phyloP scores from a whole-genome alignment of 2,113 vertebrate genomes.

The Notarius lentiginosus region DNA sequence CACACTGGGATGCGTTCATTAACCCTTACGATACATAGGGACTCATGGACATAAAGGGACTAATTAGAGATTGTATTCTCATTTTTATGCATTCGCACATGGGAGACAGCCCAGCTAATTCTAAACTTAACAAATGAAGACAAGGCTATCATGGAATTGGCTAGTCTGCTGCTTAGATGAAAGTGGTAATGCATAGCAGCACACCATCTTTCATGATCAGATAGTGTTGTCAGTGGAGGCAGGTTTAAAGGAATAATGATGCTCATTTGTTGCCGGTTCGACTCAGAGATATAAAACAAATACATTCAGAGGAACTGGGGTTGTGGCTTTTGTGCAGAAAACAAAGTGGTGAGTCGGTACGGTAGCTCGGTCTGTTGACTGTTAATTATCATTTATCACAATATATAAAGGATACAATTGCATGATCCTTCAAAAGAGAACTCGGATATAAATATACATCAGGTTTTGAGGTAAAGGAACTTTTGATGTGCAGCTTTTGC shows the following conservation, averaged over 20 bases:
- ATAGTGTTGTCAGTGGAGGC: constrained; percentile 23
- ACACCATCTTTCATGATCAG: constrained; percentile 30
- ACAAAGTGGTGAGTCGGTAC: background rate
- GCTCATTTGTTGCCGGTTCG: constrained; percentile 19
- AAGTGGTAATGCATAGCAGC: constrained; percentile 29
- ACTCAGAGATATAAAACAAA: background rate
- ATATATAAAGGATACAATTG: background rate
- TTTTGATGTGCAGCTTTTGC: background rate
- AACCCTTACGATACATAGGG: constrained; percentile 54
- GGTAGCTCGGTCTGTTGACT: background rate
- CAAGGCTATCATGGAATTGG: constrained; percentile 21
- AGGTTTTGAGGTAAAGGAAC: background rate
- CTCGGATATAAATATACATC: background rate
- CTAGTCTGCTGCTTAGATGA: constrained; percentile 25
- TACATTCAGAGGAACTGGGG: background rate
- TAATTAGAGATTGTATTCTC: constrained; percentile 44
- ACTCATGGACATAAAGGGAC: constrained; percentile 34
- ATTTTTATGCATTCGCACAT: constrained; percentile 28
- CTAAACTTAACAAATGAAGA: constrained; percentile 35
- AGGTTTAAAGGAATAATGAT: constrained; percentile 35
- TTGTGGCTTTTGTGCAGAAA: background rate
- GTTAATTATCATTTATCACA: constrained; percentile 7
- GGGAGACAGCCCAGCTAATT: constrained; percentile 36
- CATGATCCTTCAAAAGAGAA: background rate
- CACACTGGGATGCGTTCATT: constrained; percentile 57